Percentiles rank a stretch among this genome's conserved stretches.
Evolutionary conservation across 2,888 invertebrate species (phyloP).

Genomic region (Nymphalis urticae): DNA sequence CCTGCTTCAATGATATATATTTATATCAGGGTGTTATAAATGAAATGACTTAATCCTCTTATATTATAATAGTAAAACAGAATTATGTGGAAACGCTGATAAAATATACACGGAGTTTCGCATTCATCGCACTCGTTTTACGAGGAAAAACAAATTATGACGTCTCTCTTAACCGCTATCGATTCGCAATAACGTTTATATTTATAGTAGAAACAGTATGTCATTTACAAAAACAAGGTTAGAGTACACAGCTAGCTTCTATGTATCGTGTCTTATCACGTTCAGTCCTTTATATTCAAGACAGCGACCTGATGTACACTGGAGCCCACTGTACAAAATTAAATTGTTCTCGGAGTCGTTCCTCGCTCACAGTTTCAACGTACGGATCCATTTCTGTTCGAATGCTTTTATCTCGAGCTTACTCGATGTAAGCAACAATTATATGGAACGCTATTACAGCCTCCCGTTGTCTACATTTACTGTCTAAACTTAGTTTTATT

Average conservation of each 20-base stretch:
- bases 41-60: too few species aligned
- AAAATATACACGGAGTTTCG: too few species aligned
- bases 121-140: too few species aligned
- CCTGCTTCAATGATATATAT: too few species aligned
- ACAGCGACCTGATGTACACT: constrained; percentile 17
- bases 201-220: neutral
- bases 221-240: neutral
- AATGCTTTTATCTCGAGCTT: constrained; percentile 37
- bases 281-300: constrained; percentile 27
- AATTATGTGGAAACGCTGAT: too few species aligned
- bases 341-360: constrained; percentile 32
- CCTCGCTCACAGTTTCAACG: constrained; percentile 28
- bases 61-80: too few species aligned
- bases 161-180: neutral
- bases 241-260: neutral
- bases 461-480: constrained; percentile 16
- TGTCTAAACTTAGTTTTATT: constrained; percentile 25
- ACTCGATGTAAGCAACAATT: constrained; percentile 35
- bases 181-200: neutral
- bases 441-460: constrained; percentile 30
- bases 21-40: too few species aligned
- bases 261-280: constrained; percentile 14
- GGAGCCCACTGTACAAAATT: constrained; percentile 32
- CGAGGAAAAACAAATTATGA: neutral
- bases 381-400: constrained; percentile 35